phyloP scores from a whole-genome alignment of 2,888 invertebrate species.

The Tetragnatha montana region DNA sequence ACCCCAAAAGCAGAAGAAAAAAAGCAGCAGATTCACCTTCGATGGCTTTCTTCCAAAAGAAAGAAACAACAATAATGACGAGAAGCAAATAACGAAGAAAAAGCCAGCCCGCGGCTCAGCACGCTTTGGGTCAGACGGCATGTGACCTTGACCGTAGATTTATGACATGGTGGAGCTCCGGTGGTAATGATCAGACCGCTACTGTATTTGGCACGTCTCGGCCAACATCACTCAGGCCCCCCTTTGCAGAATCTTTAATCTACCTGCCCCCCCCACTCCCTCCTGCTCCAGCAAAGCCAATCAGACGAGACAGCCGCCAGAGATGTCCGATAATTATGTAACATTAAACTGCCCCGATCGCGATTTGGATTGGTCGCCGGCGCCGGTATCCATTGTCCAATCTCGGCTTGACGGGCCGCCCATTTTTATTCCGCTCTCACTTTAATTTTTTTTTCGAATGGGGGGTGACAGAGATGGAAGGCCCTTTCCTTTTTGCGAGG shows the following conservation, averaged over 20 bases:
- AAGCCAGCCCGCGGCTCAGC: slow-evolving; percentile 50
- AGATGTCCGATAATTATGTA: slow-evolving; percentile 68
- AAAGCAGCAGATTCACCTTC: slow-evolving; percentile 39
- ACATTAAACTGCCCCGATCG: slow-evolving; percentile 64
- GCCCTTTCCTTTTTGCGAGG: slow-evolving; percentile 2
- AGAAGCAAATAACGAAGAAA: slow-evolving; percentile 40
- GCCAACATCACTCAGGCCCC: slow-evolving; percentile 39
- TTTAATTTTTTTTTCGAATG: slow-evolving; percentile 42
- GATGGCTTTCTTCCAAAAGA: slow-evolving; percentile 11
- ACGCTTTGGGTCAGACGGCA: slow-evolving; percentile 69
- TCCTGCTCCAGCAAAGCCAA: slow-evolving; percentile 55
- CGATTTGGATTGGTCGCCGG: slow-evolving; percentile 55
- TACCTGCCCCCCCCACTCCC: slow-evolving; percentile 29
- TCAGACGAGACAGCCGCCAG: slow-evolving; percentile 47
- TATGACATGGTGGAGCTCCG: slow-evolving; percentile 64
- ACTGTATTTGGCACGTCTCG: slow-evolving; percentile 68
- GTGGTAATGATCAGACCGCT: slow-evolving; percentile 70
- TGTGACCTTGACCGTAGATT: slow-evolving; percentile 69
- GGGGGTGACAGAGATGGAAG: slow-evolving; percentile 4
- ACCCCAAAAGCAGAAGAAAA: slow-evolving; percentile 57
- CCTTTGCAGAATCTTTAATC: slow-evolving; percentile 49
- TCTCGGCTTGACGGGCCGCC: slow-evolving; percentile 58
- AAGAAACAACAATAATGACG: slow-evolving; percentile 50
- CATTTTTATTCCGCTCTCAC: slow-evolving; percentile 38
- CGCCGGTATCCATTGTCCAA: slow-evolving; percentile 66